phyloP scores from a whole-genome alignment of 2,797 vertebrate species.

The Poeciliopsis infans region DNA sequence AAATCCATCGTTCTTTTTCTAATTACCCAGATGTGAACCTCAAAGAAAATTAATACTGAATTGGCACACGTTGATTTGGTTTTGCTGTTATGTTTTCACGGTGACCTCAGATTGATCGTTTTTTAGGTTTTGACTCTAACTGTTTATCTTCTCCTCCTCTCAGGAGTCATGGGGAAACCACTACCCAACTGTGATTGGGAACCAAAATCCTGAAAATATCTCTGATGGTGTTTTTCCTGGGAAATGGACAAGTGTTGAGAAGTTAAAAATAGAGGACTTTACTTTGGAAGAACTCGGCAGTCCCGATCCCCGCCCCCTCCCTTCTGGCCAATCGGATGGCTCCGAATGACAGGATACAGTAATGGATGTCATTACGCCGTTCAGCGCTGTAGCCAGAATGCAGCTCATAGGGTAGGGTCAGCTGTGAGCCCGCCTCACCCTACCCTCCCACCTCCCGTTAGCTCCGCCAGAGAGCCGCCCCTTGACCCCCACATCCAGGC shows the following conservation, averaged over 20 bases:
- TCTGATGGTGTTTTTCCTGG: conserved; percentile 43
- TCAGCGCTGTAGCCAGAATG: conserved; percentile 82
- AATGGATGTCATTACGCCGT: conserved; percentile 83
- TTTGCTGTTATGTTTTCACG: background rate
- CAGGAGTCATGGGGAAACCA: conserved; percentile 74
- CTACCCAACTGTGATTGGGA: conserved; percentile 59
- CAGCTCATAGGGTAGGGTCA: conserved; percentile 87
- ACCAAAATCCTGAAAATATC: conserved; percentile 58
- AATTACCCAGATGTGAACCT: background rate
- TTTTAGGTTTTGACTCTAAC: background rate
- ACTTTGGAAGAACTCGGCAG: conserved; percentile 4
- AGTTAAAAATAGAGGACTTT: conserved; percentile 21
- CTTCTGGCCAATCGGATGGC: conserved; percentile 51
- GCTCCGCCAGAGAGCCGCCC: conserved; percentile 41
- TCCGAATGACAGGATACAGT: conserved; percentile 75
- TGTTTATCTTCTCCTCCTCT: conserved; percentile 6
- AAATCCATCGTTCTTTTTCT: background rate
- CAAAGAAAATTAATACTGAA: too few species aligned
- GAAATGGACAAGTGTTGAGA: conserved; percentile 44
- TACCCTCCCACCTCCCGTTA: conserved; percentile 39
- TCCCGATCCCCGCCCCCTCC: background rate
- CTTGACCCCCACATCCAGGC: conserved; percentile 28
- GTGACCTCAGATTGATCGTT: background rate
- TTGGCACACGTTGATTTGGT: background rate
- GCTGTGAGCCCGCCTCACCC: conserved; percentile 84